Conservation (phyloP, 2,888 invertebrate genomes). For the Protula sp. region DNA sequence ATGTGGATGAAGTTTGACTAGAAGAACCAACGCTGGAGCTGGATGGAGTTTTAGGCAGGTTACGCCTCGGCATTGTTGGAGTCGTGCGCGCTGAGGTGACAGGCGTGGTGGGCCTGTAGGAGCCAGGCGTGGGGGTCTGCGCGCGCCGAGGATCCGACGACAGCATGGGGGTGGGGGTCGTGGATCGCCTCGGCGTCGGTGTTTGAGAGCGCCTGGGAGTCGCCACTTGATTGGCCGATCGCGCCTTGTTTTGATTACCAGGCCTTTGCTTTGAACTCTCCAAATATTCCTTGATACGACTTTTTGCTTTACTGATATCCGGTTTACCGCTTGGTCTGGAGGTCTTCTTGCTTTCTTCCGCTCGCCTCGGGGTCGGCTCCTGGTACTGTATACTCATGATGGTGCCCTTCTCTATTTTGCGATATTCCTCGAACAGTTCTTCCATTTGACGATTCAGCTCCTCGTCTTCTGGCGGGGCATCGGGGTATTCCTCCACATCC, state of each 20-base stretch:
- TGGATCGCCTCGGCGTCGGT: not conserved
- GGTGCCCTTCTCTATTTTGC: conserved; percentile 32
- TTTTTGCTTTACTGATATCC: not conserved
- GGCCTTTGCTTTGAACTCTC: not conserved
- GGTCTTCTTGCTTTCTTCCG: not conserved
- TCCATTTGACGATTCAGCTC: conserved; percentile 47
- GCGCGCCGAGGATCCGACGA: not conserved
- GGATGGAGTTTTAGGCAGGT: not conserved
- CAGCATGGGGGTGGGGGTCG: not conserved
- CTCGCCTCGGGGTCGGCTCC: not conserved
- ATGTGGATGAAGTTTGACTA: too few species aligned
- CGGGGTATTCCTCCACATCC: conserved; percentile 22
- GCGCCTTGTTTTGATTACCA: not conserved
- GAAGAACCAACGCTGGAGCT: too few species aligned
- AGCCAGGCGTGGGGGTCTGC: too few species aligned
- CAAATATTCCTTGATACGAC: not conserved
- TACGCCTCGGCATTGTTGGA: not conserved
- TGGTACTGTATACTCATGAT: too few species aligned
- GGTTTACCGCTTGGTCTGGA: not conserved
- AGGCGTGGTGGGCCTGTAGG: too few species aligned
- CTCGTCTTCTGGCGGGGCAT: conserved; percentile 42
- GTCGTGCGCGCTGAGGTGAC: not conserved
- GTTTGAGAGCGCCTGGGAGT: not conserved
- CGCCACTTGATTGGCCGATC: not conserved
- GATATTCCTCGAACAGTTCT: conserved; percentile 40